Conservation (phyloP, 1,140 invertebrate genomes). For the Procambarus virginalis region DNA sequence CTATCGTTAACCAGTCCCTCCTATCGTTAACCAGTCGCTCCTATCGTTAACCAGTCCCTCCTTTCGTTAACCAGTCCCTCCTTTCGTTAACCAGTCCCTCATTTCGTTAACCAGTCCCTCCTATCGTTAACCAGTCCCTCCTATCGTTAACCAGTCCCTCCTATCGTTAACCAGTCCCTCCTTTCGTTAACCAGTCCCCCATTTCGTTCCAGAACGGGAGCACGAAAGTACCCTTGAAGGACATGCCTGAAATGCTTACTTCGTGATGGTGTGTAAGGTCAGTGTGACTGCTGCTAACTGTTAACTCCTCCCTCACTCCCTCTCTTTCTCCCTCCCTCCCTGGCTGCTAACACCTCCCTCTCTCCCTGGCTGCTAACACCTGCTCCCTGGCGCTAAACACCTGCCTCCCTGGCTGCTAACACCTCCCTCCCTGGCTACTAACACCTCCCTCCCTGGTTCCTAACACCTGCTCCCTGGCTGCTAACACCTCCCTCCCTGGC, state of each 20-base stretch:
- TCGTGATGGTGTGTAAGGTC: constrained; percentile 70
- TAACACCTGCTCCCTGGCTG: neutral
- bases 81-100: neutral
- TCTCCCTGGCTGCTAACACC: neutral
- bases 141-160: neutral
- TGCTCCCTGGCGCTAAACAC: neutral
- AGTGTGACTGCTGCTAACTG: constrained; percentile 61
- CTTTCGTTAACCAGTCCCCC: constrained; percentile 50
- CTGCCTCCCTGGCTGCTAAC: neutral
- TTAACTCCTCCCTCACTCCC: constrained; percentile 21
- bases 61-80: neutral
- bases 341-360: neutral
- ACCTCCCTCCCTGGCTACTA: neutral
- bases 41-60: no score
- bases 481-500: neutral
- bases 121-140: neutral
- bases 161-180: neutral
- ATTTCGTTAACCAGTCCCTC: neutral
- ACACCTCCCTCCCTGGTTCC: neutral
- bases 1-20: no score
- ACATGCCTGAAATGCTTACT: constrained; percentile 69
- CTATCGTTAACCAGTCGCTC: no score
- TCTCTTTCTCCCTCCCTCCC: neutral
- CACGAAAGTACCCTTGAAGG: constrained; percentile 69
- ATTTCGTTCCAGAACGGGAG: constrained; percentile 69